phyloP scores from a whole-genome alignment of 2,797 vertebrate species.

The Coccyzus lansbergi region DNA sequence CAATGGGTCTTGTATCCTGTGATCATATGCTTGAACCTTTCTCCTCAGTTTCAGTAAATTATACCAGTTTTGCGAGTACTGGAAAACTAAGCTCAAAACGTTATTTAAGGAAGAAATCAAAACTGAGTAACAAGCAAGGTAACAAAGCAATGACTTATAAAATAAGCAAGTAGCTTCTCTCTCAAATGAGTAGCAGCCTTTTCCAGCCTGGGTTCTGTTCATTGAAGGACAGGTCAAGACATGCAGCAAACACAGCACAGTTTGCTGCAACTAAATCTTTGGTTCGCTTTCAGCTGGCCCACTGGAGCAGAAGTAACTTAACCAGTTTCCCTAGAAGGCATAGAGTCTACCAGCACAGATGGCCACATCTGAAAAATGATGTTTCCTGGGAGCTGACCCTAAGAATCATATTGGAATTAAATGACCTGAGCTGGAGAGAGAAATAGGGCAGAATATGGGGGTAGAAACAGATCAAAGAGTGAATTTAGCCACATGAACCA shows the following conservation, averaged over 20 bases:
- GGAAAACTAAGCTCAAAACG: not conserved
- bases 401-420: not conserved
- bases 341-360: not conserved
- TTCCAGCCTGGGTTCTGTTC: not conserved
- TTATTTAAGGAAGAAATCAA: not conserved
- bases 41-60: not conserved
- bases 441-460: not conserved
- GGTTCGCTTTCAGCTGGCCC: not conserved
- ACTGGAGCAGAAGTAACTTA: not conserved
- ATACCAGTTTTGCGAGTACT: not conserved
- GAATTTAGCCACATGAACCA: not conserved
- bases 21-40: slow-evolving; percentile 21
- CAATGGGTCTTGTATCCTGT: slow-evolving; percentile 8
- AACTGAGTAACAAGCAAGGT: not conserved
- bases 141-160: not conserved
- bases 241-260: not conserved
- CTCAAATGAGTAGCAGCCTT: not conserved
- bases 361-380: not conserved
- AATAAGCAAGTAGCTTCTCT: not conserved
- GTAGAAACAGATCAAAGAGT: not conserved
- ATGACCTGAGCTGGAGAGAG: not conserved
- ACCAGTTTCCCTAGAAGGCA: not conserved
- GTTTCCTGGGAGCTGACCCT: not conserved
- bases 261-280: not conserved
- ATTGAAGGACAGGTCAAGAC: not conserved